phyloP scores from a whole-genome alignment of 35 echinoderm and acorn worm genomes.

The Diadema setosum region DNA sequence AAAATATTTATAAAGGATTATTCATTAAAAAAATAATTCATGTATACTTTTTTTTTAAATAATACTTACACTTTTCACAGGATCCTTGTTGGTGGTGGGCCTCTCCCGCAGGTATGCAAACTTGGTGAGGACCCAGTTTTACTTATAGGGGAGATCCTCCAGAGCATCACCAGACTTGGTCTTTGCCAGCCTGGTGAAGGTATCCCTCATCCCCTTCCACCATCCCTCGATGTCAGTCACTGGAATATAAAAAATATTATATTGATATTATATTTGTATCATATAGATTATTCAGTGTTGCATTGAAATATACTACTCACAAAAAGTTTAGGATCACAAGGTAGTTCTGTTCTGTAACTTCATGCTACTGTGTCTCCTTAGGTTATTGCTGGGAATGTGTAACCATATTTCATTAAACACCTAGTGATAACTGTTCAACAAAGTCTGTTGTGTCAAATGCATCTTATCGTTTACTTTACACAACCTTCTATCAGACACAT shows the following conservation, averaged over 20 bases:
- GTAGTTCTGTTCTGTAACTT: slow-evolving; percentile 11
- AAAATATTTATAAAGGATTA: neutral
- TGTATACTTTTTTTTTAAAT: neutral
- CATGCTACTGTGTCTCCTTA: slow-evolving; percentile 1
- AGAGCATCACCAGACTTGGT: neutral
- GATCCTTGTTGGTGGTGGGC: neutral
- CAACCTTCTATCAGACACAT: slow-evolving; percentile 11
- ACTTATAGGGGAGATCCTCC: slow-evolving; percentile 1
- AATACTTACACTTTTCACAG: neutral
- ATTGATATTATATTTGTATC: slow-evolving; percentile 18
- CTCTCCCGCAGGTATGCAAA: neutral
- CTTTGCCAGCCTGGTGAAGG: neutral
- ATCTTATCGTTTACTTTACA: slow-evolving; percentile 2
- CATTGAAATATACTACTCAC: slow-evolving; percentile 23
- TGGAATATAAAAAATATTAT: slow-evolving; percentile 22
- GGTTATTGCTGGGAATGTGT: slow-evolving; percentile 1
- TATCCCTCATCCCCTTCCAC: slow-evolving; percentile 15
- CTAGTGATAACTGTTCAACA: slow-evolving; percentile 11
- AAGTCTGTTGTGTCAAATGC: slow-evolving; percentile 8
- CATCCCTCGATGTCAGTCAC: slow-evolving; percentile 7
- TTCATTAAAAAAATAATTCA: neutral
- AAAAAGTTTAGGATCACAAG: neutral
- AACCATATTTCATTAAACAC: slow-evolving; percentile 13
- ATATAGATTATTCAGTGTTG: slow-evolving; percentile 19
- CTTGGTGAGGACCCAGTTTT: neutral